Percentiles rank a stretch among this genome's conserved stretches.
Conservation (phyloP, 2,888 invertebrate genomes). For the Metacarcinus magister region DNA sequence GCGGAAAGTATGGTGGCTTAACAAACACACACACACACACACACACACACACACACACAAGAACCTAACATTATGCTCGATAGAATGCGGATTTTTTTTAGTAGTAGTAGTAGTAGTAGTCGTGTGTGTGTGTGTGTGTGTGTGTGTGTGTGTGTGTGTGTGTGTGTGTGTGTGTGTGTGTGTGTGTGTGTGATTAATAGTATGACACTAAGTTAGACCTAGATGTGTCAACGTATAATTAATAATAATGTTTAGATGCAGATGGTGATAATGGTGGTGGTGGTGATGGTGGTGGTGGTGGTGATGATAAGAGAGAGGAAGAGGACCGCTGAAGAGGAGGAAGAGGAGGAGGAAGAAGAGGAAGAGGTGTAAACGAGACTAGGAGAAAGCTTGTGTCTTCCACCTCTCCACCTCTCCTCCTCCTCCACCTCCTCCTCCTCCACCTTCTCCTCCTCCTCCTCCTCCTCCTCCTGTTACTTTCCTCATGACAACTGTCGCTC, state of each 20-base stretch:
- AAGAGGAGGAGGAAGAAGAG: not conserved
- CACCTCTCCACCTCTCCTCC: not conserved
- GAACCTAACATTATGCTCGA: not conserved
- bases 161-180: slow-evolving; percentile 66
- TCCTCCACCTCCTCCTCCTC: not conserved
- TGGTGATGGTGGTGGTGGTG: not conserved
- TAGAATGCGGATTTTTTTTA: not conserved
- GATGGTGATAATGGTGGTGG: not conserved
- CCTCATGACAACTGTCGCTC: not conserved
- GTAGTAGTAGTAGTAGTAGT: not conserved
- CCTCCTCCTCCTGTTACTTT: not conserved
- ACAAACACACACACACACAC: slow-evolving; percentile 51
- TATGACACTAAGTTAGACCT: not conserved
- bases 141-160: slow-evolving; percentile 63
- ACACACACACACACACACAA: slow-evolving; percentile 51
- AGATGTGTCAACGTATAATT: not conserved
- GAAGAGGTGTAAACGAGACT: slow-evolving; percentile 5
- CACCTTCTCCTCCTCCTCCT: not conserved
- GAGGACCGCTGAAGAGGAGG: not conserved
- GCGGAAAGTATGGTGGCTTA: not conserved
- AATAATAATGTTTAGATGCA: not conserved
- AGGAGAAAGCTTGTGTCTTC: not conserved
- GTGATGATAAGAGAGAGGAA: not conserved
- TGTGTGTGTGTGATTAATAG: slow-evolving; percentile 50
- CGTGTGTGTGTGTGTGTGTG: slow-evolving; percentile 62